phyloP scores from a whole-genome alignment of 2,888 invertebrate genomes.

The Torymus tubicola region DNA sequence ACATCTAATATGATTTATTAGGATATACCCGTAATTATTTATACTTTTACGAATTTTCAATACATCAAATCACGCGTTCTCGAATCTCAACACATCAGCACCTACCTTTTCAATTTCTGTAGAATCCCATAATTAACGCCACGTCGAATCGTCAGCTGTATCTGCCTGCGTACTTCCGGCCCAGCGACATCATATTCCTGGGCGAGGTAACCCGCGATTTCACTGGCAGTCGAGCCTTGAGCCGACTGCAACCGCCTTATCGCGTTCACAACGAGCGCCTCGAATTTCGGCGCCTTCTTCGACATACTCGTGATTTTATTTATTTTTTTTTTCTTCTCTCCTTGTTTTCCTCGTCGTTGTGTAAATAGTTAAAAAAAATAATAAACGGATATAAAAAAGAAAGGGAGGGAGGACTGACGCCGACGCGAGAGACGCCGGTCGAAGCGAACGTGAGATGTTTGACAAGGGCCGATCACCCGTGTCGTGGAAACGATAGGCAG shows the following conservation, averaged over 20 bases:
- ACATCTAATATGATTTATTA: too few species aligned
- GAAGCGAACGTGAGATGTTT: background rate
- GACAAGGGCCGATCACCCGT: constrained; percentile 30
- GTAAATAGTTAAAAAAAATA: background rate
- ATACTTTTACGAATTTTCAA: too few species aligned
- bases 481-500: constrained; percentile 45
- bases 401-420: too few species aligned
- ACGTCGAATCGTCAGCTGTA: constrained; percentile 69
- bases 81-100: background rate
- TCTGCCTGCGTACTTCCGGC: constrained; percentile 65
- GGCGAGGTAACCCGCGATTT: constrained; percentile 71
- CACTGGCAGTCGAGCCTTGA: constrained; percentile 70
- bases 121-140: constrained; percentile 72
- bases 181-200: constrained; percentile 68
- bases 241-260: constrained; percentile 69
- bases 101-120: constrained; percentile 68
- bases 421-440: too few species aligned
- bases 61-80: too few species aligned
- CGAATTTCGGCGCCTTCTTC: constrained; percentile 67
- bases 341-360: background rate
- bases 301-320: constrained; percentile 20
- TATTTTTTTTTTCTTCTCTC: background rate
- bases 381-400: too few species aligned
- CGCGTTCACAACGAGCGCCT: constrained; percentile 70
- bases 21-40: too few species aligned